Conservation (phyloP, 1,140 invertebrate species). For the Drosophila varians region DNA sequence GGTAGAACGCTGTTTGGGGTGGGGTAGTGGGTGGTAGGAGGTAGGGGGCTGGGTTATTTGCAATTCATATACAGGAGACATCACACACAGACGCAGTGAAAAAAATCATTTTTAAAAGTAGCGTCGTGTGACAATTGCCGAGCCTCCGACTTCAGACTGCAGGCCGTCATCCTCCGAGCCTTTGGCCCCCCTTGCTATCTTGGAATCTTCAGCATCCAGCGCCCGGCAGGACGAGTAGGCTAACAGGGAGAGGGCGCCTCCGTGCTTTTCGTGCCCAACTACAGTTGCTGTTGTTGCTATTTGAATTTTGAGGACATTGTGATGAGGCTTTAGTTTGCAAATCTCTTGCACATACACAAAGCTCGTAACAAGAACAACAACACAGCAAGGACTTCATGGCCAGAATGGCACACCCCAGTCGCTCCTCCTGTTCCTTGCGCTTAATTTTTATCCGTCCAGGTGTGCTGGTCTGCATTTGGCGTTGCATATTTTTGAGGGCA, state of each 20-base stretch:
- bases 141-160: constrained; percentile 10
- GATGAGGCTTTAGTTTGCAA: constrained; percentile 82
- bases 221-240: constrained; percentile 18
- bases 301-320: constrained; percentile 82
- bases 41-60: constrained; percentile 59
- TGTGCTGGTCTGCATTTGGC: constrained; percentile 30
- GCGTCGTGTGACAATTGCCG: constrained; percentile 80
- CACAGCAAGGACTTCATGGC: constrained; percentile 35
- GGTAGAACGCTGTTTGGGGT: neutral
- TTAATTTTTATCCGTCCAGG: neutral
- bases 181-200: neutral
- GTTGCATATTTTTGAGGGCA: constrained; percentile 40
- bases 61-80: constrained; percentile 78
- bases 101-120: constrained; percentile 81
- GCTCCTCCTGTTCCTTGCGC: neutral
- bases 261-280: constrained; percentile 64
- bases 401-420: constrained; percentile 19
- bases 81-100: constrained; percentile 36
- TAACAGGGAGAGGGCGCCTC: neutral
- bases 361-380: constrained; percentile 16
- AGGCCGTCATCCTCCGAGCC: neutral
- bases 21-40: neutral
- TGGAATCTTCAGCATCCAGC: constrained; percentile 45
- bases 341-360: constrained; percentile 67
- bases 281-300: constrained; percentile 66